Base-by-base conservation (phyloP, 2,113 vertebrate species). In the Amphilophus citrinellus region DNA sequence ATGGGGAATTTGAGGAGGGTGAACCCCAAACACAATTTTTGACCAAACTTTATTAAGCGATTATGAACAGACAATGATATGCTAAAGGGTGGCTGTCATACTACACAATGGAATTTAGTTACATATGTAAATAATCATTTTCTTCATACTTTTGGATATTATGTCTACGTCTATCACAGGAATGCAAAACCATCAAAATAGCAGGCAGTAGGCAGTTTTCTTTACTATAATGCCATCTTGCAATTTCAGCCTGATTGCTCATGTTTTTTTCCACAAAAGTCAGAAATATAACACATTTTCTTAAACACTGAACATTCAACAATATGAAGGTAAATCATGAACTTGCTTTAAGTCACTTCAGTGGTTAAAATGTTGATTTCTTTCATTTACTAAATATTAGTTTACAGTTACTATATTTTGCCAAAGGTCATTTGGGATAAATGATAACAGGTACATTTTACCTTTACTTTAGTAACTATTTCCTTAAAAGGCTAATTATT, bases 241-340 rank as follows among this genome's bases (percentile, higher is more conserved):
- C 42, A 47, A 30, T 11, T 50, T 18, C 30, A 30, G 5, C 24
- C 24, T 30, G 50, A 0, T 18, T 47, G 65, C 15, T 30, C 50
- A 17, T 0, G 0, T 24, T 11, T 50, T 68, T 68, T 50, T 4
- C 44, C 42, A 0, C 15, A 71, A 71, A 71, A 30, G 9, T 50
- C 8, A 1, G 9, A 71, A 71, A 3, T 71, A 11, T 50, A 71
- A 4, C 44, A 0, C 66, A 17, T 30, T 30, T 50, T 15, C 18
- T 50, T 7, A 44, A 50, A 30, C 66, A 71, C 44, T 42, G n/a
- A 77, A n/a, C n/a, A 17, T 37, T 63, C 50, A 35, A 14, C 35
- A 63, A 27, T 63, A 30, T 3, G 37, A 56, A 39, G 0, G 1
- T 39, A 79, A 57, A 39, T 63, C 5, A 0, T 7, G 0, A 63